Evolutionary conservation across 2,888 invertebrate species (phyloP), one percentile per base, ranked within the genome.

Genomic region (Meandrusa payeni): DNA sequence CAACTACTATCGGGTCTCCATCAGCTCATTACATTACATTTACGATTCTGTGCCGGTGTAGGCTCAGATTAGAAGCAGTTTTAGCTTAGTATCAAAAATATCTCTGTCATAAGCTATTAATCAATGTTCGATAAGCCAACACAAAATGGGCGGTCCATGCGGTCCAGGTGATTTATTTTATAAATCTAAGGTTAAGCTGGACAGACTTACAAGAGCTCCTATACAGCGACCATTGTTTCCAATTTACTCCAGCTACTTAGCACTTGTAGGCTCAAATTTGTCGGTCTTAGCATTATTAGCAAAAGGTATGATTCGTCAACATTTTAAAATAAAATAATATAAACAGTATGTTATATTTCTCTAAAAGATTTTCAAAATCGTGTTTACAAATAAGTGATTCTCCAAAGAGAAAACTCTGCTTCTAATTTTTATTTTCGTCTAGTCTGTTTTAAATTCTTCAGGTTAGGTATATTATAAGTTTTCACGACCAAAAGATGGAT

Each of bases 81-180:
- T 72, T 66, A 65, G 55, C 57, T 56, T 67, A 68, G 71, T 77
- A 75, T 76, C 72, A 78, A 74, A 77, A 74, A 77, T 77, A 74
- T 63, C 65, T 70, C 70, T 73, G 72, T 76, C 75, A 69, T 59
- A 74, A 57, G 62, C 76, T 78, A 85, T 85, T 73, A 81, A 81
- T 85, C 83, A 85, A 78, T 64, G 64, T 78, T 79, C 75, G 81
- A 83, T 83, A 83, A 80, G 63, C 57, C 61, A 61, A 60, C 61
- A 72, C 77, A 61, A 65, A 78, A 80, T 81, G 79, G 82, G 80
- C 76, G 78, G 79, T 70, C 79, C 65, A 52, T 70, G 64, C 69
- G 67, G 65, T 52, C 59, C 66, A 61, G 64, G 71, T 79, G 74
- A 83, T 81, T 82, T 81, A 79, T 81, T 73, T 73, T 63, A 70